These are phyloP conservation scores for Rhynchomys soricoides DNA, from an alignment of 2,113 vertebrate species.

Conservation along the genomic window DNA sequence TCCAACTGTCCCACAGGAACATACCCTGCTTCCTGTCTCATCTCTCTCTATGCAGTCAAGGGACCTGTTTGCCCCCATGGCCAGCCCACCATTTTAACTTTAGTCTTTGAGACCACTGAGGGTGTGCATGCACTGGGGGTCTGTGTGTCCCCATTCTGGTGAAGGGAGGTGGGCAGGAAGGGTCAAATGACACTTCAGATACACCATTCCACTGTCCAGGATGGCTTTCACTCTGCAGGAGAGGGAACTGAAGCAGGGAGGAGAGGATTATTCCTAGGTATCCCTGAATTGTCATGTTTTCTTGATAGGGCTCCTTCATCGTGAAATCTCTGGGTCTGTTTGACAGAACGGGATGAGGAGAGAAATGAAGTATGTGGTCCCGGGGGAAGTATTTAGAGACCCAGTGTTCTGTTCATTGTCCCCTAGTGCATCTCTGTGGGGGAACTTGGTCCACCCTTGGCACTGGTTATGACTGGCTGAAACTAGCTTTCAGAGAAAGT, in stretches of 20 bases:
- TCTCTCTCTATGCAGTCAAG: accelerated
- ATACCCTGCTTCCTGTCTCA: too few relatives aligned
- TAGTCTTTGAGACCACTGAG: background rate
- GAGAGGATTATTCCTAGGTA: background rate
- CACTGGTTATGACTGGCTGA: background rate
- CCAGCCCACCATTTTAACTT: background rate
- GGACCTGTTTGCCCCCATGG: too few relatives aligned
- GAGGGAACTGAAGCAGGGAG: background rate
- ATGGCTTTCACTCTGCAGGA: background rate
- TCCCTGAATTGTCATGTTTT: accelerated
- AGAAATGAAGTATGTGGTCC: background rate
- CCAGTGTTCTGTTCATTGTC: background rate
- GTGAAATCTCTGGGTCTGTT: background rate
- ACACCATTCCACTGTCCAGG: background rate
- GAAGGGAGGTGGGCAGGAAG: accelerated
- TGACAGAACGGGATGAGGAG: background rate
- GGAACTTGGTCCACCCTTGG: background rate
- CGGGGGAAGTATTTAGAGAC: background rate
- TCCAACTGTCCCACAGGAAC: background rate
- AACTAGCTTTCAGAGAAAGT: background rate
- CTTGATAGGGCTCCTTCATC: background rate
- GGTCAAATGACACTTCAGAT: background rate
- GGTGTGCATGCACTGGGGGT: accelerated
- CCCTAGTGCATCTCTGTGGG: background rate
- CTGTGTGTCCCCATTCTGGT: accelerated